Evolutionary conservation across 2,888 invertebrate genomes (phyloP).

Genomic region (Labia minor): DNA sequence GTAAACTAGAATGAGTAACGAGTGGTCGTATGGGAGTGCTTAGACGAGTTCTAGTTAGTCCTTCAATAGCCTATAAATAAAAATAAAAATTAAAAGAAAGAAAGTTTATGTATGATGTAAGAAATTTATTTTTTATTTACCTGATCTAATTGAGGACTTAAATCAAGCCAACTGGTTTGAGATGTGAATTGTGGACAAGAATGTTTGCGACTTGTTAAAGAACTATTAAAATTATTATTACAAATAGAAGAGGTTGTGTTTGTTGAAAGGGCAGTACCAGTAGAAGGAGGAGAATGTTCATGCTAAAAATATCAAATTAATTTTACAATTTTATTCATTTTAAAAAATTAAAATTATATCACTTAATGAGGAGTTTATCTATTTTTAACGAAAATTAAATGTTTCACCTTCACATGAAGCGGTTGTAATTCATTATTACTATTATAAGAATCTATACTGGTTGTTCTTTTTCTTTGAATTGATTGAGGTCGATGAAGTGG

Average conservation of each 20-base stretch:
- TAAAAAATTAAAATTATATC: no score
- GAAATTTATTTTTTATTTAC: constrained; percentile 19
- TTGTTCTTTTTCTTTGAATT: constrained; percentile 19
- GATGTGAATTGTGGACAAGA: constrained; percentile 17
- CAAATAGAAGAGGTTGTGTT: background rate
- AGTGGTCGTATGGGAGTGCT: constrained; percentile 33
- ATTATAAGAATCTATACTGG: constrained; percentile 18
- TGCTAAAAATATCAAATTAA: background rate
- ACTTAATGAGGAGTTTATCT: no score
- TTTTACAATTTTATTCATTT: no score
- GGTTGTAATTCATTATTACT: constrained; percentile 17
- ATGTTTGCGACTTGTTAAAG: background rate
- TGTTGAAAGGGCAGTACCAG: background rate
- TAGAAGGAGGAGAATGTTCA: background rate
- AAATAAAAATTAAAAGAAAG: constrained; percentile 8
- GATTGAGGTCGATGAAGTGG: constrained; percentile 9
- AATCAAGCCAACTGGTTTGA: constrained; percentile 26
- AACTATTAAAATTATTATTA: background rate
- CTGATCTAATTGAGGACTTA: constrained; percentile 29
- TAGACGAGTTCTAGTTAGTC: constrained; percentile 28
- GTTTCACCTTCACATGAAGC: constrained; percentile 3
- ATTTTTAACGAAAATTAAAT: no score
- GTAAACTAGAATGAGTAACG: constrained; percentile 38
- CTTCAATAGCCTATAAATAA: constrained; percentile 29
- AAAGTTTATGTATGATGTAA: background rate